Percentiles rank a stretch among this genome's conserved stretches.
These are phyloP conservation scores for Eleginops maclovinus DNA, from an alignment of 2,113 vertebrate genomes.

Conservation along the genomic window DNA sequence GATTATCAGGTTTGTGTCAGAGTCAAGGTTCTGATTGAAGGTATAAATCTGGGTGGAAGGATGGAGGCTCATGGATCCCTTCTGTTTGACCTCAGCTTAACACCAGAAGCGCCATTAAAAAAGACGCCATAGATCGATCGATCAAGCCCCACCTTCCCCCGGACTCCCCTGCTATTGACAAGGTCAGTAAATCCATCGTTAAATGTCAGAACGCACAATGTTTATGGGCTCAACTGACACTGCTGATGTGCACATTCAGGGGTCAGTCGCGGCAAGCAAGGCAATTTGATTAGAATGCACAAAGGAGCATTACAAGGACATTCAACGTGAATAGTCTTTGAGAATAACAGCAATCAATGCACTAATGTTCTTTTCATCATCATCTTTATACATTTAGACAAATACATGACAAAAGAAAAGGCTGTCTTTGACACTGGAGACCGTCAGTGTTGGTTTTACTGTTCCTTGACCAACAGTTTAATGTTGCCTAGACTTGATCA, in stretches of 20 bases:
- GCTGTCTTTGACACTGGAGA: background rate
- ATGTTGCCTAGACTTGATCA: background rate
- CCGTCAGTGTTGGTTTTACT: background rate
- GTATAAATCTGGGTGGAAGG: conserved; percentile 62
- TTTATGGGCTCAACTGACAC: conserved; percentile 44
- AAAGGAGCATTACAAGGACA: conserved; percentile 11
- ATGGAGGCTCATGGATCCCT: conserved; percentile 41
- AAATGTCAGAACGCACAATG: conserved; percentile 44
- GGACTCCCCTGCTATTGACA: conserved; percentile 49
- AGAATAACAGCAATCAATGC: background rate
- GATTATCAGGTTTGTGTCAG: conserved; percentile 66
- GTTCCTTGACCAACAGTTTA: background rate
- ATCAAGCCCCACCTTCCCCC: conserved; percentile 19
- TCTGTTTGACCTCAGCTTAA: conserved; percentile 73
- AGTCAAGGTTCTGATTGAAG: conserved; percentile 66
- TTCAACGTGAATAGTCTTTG: background rate
- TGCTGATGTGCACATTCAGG: conserved; percentile 52
- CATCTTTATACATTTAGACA: background rate
- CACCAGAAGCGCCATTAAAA: conserved; percentile 57
- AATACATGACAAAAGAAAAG: background rate
- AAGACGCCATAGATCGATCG: conserved; percentile 48
- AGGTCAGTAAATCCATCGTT: conserved; percentile 64
- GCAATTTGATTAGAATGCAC: conserved; percentile 34
- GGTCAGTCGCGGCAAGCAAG: conserved; percentile 25
- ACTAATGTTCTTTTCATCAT: background rate